These are phyloP conservation scores for Hemibagrus wyckioides DNA, from an alignment of 2,113 vertebrate species.

Conservation along the genomic window DNA sequence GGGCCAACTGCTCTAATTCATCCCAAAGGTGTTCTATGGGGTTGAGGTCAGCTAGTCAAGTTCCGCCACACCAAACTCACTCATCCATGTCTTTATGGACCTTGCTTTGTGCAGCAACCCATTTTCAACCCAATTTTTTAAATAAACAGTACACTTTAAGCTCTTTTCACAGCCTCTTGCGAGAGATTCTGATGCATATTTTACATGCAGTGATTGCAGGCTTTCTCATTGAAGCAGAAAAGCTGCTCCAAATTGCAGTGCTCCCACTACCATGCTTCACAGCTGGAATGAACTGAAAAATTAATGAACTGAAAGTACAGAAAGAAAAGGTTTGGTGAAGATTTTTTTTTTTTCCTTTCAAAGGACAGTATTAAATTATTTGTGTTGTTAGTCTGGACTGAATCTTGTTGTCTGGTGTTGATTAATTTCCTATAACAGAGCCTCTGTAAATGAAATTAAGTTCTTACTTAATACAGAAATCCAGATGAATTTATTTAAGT, in stretches of 20 bases:
- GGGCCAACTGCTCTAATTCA: too few species aligned
- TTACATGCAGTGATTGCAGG: neutral
- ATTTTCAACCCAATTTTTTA: too few species aligned
- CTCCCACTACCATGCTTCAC: conserved; percentile 1
- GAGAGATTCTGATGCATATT: neutral
- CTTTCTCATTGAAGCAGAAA: neutral
- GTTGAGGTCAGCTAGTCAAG: too few species aligned
- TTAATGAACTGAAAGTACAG: neutral
- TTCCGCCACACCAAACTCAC: too few species aligned
- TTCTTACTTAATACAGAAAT: neutral
- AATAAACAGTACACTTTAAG: neutral
- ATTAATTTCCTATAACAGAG: neutral
- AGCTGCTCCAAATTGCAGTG: neutral
- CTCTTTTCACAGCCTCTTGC: neutral
- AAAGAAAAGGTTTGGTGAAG: neutral
- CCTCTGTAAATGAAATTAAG: neutral
- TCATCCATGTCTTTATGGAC: too few species aligned
- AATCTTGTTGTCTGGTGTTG: neutral
- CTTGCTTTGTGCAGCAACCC: too few species aligned
- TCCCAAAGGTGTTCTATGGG: too few species aligned
- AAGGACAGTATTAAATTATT: neutral
- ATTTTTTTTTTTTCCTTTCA: neutral
- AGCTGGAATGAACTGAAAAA: neutral
- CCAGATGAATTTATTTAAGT: too few species aligned
- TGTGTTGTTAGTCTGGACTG: neutral